Evolutionary conservation across 2,113 vertebrate species (phyloP).

Genomic region (Oryzias celebensis): DNA sequence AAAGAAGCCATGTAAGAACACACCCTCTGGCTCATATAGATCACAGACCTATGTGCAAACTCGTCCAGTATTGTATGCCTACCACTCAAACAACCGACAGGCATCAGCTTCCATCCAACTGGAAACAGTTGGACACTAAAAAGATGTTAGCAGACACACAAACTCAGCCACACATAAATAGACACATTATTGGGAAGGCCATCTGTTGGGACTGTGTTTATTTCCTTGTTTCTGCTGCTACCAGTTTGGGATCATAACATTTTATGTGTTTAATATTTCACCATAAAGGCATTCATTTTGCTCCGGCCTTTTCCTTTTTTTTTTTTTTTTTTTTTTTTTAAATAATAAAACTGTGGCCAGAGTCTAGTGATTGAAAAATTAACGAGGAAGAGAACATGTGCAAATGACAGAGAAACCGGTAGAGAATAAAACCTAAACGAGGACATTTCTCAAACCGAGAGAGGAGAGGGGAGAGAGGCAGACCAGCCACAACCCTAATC

Average conservation of each 20-base stretch:
- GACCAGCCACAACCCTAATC: conserved; percentile 74
- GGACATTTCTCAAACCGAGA: conserved; percentile 42
- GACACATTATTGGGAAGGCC: conserved; percentile 48
- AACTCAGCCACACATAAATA: conserved; percentile 34
- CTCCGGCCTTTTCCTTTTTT: conserved; percentile 40
- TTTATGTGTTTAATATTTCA: conserved; percentile 69
- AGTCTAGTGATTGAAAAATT: conserved; percentile 56
- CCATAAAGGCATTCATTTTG: conserved; percentile 56
- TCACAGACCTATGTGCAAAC: conserved; percentile 5
- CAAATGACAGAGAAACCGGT: conserved; percentile 36
- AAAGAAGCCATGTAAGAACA: conserved; percentile 98
- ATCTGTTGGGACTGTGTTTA: conserved; percentile 66
- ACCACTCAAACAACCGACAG: background rate
- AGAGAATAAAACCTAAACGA: conserved; percentile 35
- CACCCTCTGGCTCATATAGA: background rate
- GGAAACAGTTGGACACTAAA: conserved; percentile 62
- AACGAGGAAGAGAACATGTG: conserved; percentile 40
- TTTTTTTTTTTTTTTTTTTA: conserved; percentile 47
- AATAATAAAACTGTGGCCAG: conserved; percentile 45
- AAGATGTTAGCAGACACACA: conserved; percentile 26
- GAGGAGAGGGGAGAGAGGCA: conserved; percentile 20
- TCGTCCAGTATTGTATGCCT: background rate
- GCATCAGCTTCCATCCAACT: conserved; percentile 24
- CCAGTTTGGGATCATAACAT: conserved; percentile 68
- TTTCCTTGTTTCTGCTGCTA: conserved; percentile 51